Base-by-base conservation (phyloP, 2,113 vertebrate species). In the Brachyhypopomus gauderio region DNA sequence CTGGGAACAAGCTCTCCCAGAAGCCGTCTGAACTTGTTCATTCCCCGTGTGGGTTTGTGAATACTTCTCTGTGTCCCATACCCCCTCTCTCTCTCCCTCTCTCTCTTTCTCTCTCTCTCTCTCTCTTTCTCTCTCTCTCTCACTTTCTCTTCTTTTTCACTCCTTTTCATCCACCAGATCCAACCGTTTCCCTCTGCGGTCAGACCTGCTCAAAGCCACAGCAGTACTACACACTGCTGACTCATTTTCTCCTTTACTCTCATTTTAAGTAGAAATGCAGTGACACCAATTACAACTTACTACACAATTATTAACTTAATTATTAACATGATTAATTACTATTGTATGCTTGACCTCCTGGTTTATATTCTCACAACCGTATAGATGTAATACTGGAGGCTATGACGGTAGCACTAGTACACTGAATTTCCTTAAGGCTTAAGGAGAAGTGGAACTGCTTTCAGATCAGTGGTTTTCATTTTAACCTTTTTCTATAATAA, bases 201-300 rank as follows among this genome's bases (percentile, higher is more conserved):
- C 41, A 45, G 41, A 45, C 41, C 41, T 8, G 45, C 45, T 14
- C 12, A 52, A 52, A 52, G 8, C 45, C 45, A 41, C 41, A 80
- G 63, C 87, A 85, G 81, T 85, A 55, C 71, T 82, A 89, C 80
- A 86, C 64, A 85, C n/a, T n/a, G n/a, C 12, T 52, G 9, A 11
- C 12, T 52, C 30, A 14, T 9, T 52, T 52, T 52, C 14, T 52
- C 9, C 30, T 22, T 48, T 5, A 45, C 48, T 23, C 14, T 23
- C 7, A 23, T 12, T 9, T 22, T 52, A 3, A 7, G 56, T 6
- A 69, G 55, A 52, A 36, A 78, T 56, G 59, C 59, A 62, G 20
- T 60, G 59, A n/a, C 4, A 23, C 19, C 23, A 7, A 60, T 20
- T 20, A 60, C 1, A 7, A 60, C 3, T 11, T 45, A 8, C 41